Percentiles rank a stretch among this genome's conserved stretches.
phyloP scores from a whole-genome alignment of 2,888 invertebrate genomes.

The Bellardia pandia region DNA sequence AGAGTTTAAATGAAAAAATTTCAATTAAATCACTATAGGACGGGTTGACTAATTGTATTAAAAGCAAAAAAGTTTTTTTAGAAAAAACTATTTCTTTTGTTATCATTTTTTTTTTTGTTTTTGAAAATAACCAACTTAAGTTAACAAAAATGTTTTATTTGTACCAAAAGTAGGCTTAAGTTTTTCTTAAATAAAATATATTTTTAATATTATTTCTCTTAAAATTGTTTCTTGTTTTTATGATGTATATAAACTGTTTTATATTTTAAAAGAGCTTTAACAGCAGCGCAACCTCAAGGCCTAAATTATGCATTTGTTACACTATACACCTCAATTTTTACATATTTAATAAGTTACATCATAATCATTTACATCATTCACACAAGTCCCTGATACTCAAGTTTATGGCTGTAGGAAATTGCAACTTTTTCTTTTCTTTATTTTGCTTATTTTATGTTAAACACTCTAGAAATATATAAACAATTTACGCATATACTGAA shows the following conservation, averaged over 20 bases:
- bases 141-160: neutral
- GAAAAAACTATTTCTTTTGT: neutral
- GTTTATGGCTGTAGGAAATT: conserved; percentile 45
- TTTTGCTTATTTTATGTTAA: conserved; percentile 1
- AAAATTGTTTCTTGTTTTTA: neutral
- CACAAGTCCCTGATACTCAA: conserved; percentile 25
- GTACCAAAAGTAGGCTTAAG: neutral
- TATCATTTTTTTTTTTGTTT: neutral
- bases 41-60: conserved; percentile 55
- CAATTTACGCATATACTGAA: conserved; percentile 9
- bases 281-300: neutral
- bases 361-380: conserved; percentile 27
- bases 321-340: neutral
- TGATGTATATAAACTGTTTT: neutral
- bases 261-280: neutral
- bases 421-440: conserved; percentile 22
- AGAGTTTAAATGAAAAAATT: conserved; percentile 24
- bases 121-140: neutral
- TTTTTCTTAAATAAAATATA: neutral
- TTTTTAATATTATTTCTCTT: neutral
- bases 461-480: conserved; percentile 21
- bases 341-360: conserved; percentile 42
- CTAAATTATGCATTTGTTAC: neutral
- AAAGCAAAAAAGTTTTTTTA: conserved; percentile 17
- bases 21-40: conserved; percentile 32